Base-by-base conservation (phyloP, 2,113 vertebrate genomes). In the Myrmecophaga tridactyla region DNA sequence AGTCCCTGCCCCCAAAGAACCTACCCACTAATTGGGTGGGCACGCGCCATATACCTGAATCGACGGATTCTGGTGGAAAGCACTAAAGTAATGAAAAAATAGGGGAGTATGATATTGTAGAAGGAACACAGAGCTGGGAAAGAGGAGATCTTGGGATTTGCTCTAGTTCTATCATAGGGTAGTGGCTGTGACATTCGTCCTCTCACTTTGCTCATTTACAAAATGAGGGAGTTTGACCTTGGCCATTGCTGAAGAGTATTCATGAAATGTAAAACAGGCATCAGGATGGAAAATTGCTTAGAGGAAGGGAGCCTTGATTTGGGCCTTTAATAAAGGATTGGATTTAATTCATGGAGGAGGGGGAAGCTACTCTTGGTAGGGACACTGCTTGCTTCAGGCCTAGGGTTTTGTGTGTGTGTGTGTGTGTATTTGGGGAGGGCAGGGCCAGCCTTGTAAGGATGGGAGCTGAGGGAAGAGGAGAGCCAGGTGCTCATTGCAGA, bases 121-220 rank as follows among this genome's bases (percentile, higher is more conserved):
- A 15, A 39, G 21, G 46, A 60, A 36, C 21, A 7, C 5, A 69
- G 11, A 41, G 36, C 53, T 13, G 13, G 36, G 62, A 85, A 27
- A 51, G 3, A 82, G n/a, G 31, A 27, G 36, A 27, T 9, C n/a
- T 48, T n/a, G 39, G 56, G 14, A 15, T 96, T 58, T 39, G 34
- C 34, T 77, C 25, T 4, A 10, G 0, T 78, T 75, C 41, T 77
- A 0, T 14, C 43, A 17, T 0, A 0, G 3, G 58, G 34, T 6
- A n/a, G 14, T 12, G 70, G 21, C 18, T 27, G n/a, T 63, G 41
- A 36, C 27, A 23, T 31, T 63, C 39, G 18, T 63, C 78, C 31
- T 36, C 14, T 56, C 9, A 27, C 58, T 70, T 82, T 93, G 76
- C 75, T 77, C 62, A n/a, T 14, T 65, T 84, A 43, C 56, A 29